phyloP scores from a whole-genome alignment of 1,140 invertebrate species.

The Zeugodacus cucurbitae region DNA sequence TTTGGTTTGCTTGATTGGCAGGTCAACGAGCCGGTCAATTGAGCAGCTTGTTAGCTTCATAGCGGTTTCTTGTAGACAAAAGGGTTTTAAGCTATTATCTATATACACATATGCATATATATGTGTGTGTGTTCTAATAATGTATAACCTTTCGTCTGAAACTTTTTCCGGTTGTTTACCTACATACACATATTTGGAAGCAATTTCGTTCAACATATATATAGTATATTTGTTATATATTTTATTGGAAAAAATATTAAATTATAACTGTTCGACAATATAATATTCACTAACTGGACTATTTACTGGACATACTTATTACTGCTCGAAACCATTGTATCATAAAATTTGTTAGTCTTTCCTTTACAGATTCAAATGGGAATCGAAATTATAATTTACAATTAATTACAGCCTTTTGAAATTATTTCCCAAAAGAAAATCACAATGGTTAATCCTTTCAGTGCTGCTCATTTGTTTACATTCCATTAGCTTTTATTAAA shows the following conservation, averaged over 20 bases:
- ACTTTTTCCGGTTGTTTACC: not conserved
- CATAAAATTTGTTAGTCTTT: no score
- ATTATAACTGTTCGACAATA: no score
- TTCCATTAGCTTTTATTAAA: not conserved
- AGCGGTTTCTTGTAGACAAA: not conserved
- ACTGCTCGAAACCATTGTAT: no score
- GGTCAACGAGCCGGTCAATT: constrained; percentile 24
- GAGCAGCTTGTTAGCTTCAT: constrained; percentile 16
- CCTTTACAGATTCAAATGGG: no score
- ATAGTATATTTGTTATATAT: no score
- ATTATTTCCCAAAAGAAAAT: not conserved
- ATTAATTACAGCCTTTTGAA: no score
- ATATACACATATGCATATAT: not conserved
- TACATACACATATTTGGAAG: no score
- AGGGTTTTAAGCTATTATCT: not conserved
- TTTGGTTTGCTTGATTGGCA: constrained; percentile 7
- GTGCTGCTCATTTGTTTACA: not conserved
- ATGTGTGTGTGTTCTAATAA: not conserved
- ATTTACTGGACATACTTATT: no score
- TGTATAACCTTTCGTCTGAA: not conserved
- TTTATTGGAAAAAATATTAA: no score
- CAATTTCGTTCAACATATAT: no score
- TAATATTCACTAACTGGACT: no score
- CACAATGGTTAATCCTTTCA: not conserved
- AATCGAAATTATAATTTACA: no score